Evolutionary conservation across 2,888 invertebrate genomes (phyloP).

Genomic region (Conomelus anceps): DNA sequence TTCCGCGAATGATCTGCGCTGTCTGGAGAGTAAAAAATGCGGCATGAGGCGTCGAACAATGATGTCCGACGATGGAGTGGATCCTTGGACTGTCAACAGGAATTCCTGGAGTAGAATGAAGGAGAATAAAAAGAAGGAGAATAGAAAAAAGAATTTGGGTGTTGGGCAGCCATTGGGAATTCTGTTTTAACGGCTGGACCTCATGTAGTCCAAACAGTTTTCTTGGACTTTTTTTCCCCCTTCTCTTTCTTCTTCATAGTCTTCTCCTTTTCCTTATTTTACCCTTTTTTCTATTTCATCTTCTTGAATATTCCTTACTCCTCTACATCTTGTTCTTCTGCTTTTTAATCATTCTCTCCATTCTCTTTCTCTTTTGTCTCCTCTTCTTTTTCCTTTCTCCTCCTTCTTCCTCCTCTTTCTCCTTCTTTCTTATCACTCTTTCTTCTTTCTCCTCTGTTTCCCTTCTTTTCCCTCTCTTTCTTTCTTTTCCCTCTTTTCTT

Average conservation of each 20-base stretch:
- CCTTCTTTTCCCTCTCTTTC: too few relatives aligned
- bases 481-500: background rate
- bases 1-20: background rate
- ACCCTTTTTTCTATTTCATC: background rate
- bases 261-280: background rate
- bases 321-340: constrained; percentile 3
- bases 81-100: constrained; percentile 21
- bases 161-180: background rate
- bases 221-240: background rate
- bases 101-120: constrained; percentile 13
- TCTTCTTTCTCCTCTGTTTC: too few relatives aligned
- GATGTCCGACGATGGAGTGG: constrained; percentile 19
- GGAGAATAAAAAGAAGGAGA: constrained; percentile 1
- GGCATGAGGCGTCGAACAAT: background rate
- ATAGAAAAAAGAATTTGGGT: background rate
- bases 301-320: background rate
- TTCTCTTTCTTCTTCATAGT: background rate
- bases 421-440: too few relatives aligned
- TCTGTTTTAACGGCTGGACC: constrained; percentile 25
- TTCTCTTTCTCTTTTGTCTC: too few relatives aligned
- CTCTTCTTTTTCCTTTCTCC: too few relatives aligned
- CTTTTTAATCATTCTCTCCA: too few relatives aligned
- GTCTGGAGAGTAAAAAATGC: too few relatives aligned
- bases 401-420: too few relatives aligned
- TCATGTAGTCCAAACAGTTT: background rate